Percentiles rank a stretch among this genome's conserved stretches.
Conservation (phyloP, 2,797 vertebrate species). For the Brachyrhaphis roseni region DNA sequence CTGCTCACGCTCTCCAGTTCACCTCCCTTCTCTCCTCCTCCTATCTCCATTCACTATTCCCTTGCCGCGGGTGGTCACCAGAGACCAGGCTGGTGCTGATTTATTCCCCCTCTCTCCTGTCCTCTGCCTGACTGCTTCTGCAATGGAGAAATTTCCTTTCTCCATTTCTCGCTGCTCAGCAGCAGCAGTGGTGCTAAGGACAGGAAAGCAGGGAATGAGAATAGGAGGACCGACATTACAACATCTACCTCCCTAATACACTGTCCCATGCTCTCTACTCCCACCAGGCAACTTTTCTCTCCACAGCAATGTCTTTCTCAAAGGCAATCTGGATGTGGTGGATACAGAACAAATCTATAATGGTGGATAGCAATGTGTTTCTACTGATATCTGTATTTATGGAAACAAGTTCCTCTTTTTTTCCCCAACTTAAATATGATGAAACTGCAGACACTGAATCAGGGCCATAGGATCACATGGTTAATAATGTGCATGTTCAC, state of each 20-base stretch:
- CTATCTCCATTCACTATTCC: conserved; percentile 82
- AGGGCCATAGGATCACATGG: no score
- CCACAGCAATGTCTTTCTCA: conserved; percentile 44
- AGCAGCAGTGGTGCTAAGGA: conserved; percentile 48
- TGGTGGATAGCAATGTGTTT: not conserved
- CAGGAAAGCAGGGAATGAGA: conserved; percentile 74
- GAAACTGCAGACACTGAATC: not conserved
- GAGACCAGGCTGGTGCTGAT: conserved; percentile 89
- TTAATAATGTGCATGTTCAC: not conserved
- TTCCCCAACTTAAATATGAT: not conserved
- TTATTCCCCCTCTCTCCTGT: conserved; percentile 87
- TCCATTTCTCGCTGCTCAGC: conserved; percentile 29
- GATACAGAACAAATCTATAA: conserved; percentile 14
- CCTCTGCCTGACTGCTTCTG: conserved; percentile 89
- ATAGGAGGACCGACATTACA: conserved; percentile 74
- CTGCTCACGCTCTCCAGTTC: conserved; percentile 40
- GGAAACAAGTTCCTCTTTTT: not conserved
- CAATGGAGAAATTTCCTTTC: conserved; percentile 84
- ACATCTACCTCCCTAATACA: conserved; percentile 70
- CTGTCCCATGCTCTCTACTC: conserved; percentile 55
- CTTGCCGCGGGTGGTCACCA: conserved; percentile 88
- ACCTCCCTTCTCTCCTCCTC: conserved; percentile 52
- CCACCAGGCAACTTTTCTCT: conserved; percentile 39
- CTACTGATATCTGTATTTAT: conserved; percentile 5
- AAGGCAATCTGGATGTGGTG: conserved; percentile 15